Conservation (phyloP, 2,888 invertebrate species). For the Tipula unca region DNA sequence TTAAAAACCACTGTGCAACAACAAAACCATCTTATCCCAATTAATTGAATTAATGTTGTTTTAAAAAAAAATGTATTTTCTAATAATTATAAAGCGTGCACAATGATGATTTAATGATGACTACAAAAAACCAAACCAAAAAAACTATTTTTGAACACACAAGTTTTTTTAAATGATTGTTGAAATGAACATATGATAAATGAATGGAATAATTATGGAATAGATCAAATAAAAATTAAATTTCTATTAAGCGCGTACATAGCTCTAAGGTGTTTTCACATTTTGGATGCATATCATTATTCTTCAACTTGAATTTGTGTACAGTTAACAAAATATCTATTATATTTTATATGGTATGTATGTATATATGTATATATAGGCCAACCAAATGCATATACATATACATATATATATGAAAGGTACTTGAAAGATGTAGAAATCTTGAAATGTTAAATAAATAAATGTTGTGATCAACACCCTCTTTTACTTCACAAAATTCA, state of each 20-base stretch:
- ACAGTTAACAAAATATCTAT: background rate
- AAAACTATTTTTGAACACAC: background rate
- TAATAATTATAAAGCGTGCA: background rate
- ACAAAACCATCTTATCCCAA: background rate
- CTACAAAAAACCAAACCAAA: background rate
- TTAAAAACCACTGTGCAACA: background rate
- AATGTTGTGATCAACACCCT: background rate
- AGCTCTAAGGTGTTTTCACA: background rate
- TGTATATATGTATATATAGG: background rate
- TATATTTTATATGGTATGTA: background rate
- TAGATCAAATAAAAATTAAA: conserved; percentile 8
- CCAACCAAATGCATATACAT: background rate
- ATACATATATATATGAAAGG: background rate
- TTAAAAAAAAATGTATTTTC: no score
- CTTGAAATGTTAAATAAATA: background rate
- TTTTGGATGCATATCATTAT: background rate
- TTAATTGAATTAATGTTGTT: background rate
- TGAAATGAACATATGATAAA: background rate
- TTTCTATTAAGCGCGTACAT: background rate
- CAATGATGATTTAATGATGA: background rate
- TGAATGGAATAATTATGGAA: background rate
- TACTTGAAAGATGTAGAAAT: background rate
- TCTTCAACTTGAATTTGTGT: background rate
- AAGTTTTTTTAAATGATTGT: background rate
- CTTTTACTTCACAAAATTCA: background rate